Percentiles rank a stretch among this genome's conserved stretches.
Evolutionary conservation across 2,888 invertebrate species (phyloP).

Genomic region (Drosophila antonietae): DNA sequence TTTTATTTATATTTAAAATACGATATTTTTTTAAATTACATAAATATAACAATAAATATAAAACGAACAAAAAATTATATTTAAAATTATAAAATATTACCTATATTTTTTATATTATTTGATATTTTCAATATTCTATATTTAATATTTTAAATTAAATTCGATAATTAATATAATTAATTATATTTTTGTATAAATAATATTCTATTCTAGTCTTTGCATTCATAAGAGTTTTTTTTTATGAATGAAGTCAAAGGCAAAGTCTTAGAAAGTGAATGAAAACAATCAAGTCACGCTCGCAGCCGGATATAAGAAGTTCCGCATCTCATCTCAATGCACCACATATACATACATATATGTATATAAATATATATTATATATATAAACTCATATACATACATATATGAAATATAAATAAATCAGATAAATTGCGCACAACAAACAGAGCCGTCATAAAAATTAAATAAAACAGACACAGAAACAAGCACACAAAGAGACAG

Average conservation of each 20-base stretch:
- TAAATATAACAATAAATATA: no score
- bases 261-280: constrained; percentile 1
- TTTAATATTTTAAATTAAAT: no score
- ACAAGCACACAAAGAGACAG: constrained; percentile 35
- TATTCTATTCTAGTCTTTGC: no score
- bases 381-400: background rate
- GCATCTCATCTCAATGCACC: constrained; percentile 9
- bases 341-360: background rate
- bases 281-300: background rate
- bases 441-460: constrained; percentile 2
- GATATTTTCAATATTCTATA: no score
- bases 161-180: background rate
- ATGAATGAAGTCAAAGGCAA: background rate
- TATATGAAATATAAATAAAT: constrained; percentile 2
- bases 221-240: background rate
- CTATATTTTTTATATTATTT: no score
- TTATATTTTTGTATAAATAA: background rate
- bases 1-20: background rate
- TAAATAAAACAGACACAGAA: constrained; percentile 33
- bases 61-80: no score
- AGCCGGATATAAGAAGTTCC: constrained; percentile 11
- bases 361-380: constrained; percentile 2
- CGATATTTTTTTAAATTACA: no score
- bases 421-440: constrained; percentile 16
- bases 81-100: no score